Evolutionary conservation across 2,888 invertebrate genomes (phyloP).

Genomic region (Chrysolina haemoptera): DNA sequence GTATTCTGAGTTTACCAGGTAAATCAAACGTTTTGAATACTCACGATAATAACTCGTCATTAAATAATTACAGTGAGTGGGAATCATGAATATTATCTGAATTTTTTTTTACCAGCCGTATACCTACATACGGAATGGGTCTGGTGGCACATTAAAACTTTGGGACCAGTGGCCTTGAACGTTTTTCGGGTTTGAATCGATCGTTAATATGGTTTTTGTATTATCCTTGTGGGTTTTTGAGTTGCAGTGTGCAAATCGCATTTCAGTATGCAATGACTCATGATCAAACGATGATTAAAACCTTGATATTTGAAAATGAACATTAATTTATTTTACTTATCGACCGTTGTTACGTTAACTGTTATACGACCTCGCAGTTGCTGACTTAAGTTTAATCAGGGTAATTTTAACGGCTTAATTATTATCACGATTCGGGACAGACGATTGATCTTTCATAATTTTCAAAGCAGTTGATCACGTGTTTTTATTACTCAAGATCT

Average conservation of each 20-base stretch:
- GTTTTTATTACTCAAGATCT: background rate
- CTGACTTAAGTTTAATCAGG: background rate
- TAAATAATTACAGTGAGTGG: too few species aligned
- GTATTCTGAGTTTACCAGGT: too few species aligned
- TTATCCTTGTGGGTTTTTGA: background rate
- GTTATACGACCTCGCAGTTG: constrained; percentile 2
- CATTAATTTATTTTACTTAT: constrained; percentile 7
- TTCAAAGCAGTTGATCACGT: background rate
- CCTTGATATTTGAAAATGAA: constrained; percentile 9
- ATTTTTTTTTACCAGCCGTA: too few species aligned
- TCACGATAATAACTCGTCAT: too few species aligned
- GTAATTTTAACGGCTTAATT: constrained; percentile 2
- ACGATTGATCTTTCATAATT: background rate
- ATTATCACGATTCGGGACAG: background rate
- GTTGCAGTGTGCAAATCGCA: background rate
- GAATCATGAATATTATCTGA: too few species aligned
- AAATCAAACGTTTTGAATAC: too few species aligned
- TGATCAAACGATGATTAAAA: constrained; percentile 8
- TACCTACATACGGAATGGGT: too few species aligned
- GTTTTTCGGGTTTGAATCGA: too few species aligned
- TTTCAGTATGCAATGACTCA: constrained; percentile 1
- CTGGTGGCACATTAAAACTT: too few species aligned
- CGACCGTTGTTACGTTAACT: constrained; percentile 2
- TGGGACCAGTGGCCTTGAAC: too few species aligned
- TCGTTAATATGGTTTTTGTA: too few species aligned